Evolutionary conservation across 2,888 invertebrate genomes (phyloP), one percentile per base, ranked within the genome.

Genomic region (Parochlus steinenii): DNA sequence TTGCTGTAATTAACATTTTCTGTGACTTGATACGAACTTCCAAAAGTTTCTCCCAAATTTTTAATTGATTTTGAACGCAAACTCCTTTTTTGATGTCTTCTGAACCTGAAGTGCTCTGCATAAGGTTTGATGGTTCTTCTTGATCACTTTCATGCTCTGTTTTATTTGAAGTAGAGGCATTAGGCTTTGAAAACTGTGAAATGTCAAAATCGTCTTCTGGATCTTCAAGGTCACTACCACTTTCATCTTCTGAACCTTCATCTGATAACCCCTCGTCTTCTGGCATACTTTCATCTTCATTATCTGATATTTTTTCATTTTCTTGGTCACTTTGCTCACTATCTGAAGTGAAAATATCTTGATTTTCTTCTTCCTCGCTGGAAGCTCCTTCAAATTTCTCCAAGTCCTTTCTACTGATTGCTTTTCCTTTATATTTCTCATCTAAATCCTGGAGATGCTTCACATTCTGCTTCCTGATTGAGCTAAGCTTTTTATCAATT

Each of bases 1-100:
- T 92, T 1, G 77, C 70, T 10, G 71, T 67, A 27, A 67, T 59
- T 33, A 89, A 53, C 47, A 79, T 70, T 53, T 87, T 82, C 54
- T 93, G 92, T 16, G 90, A 56, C 49, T 82, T 79, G 46, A 93
- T 92, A 43, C 93, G 67, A 51, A 77, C 66, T 58, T 93, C 89
- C 16, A 93, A 53, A 4, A 93, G 54, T 37, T 69, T 73, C 53
- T 93, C 92, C 86, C 87, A 93, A 2, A 87, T 50, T 24, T 66
- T 60, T 18, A 81, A 52, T 50, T 82, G 80, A 46, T 72, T 77
- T 48, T 71, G 64, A 0, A 81, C 74, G 48, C 72, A 69, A 10
- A 62, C 55, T 2, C 77, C 79, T 51, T 76, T 78, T 44, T 71
- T 68, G 0, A 71, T 61, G 48, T 73, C 70, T 39, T 62, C 63